Base-by-base conservation (phyloP, 2,888 invertebrate species). In the Nephrotoma flavescens region DNA sequence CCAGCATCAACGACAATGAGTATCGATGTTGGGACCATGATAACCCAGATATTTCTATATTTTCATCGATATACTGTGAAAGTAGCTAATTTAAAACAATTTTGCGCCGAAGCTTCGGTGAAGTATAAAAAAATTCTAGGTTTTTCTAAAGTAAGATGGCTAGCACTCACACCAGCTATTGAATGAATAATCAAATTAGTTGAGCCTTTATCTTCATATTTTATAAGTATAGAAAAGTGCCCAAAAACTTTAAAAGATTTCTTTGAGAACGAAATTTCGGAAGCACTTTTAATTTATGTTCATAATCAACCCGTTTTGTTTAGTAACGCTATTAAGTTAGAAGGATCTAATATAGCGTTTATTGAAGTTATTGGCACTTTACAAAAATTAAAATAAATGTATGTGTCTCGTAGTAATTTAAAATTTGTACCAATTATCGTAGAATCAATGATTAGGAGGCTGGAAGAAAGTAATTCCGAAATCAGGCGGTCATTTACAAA, bases 21-120 rank as follows among this genome's bases (percentile, higher is more conserved):
- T 87, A 87, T 89, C 86, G 89, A 89, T 42, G 47, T 83, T 5
- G 87, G 87, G 86, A 85, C 41, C 9, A 19, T 0, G 1, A 19
- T 19, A 19, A 0, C 19, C 0, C 19, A 19, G 19, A 86, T 87
- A 5, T 88, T 88, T 88, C 88, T 88, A 87, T 88, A 89, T 89
- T 89, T 89, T 85, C 87, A 86, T 88, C 87, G 88, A 83, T 89
- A 88, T 87, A 88, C 88, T 86, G 88, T 89, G 84, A 87, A 88
- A 57, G 88, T 89, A 86, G 88, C 83, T 83, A 15, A 15, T 42
- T 86, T 86, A 45, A 86, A 86, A 83, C 6, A 86, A 45, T 86
- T 86, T 57, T 86, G 86, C 41, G 71, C 52, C 6, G 57, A 57
- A 12, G 57, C 57, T 6, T 5, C 6, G 6, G 47, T 84, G 44